A percentile compares a stretch with the other conserved stretches of the same genome.
These are phyloP conservation scores for Drosophila mimetica DNA, from an alignment of 2,888 invertebrate genomes.

Conservation along the genomic window DNA sequence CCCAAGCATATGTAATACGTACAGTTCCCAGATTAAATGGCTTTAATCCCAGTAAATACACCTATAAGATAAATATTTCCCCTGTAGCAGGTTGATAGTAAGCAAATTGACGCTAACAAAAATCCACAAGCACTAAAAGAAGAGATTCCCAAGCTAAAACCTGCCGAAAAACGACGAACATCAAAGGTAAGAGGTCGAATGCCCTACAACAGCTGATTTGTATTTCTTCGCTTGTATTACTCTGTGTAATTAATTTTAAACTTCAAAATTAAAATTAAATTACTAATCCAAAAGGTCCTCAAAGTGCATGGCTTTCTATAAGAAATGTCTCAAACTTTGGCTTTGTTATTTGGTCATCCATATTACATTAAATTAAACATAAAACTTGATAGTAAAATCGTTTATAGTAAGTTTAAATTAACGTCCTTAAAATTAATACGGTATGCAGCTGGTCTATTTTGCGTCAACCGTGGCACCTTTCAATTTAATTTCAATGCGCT, in stretches of 20 bases:
- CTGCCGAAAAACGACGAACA: constrained; percentile 83
- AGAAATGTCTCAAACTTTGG: too few relatives aligned
- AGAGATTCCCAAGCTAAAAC: constrained; percentile 87
- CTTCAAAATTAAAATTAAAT: too few relatives aligned
- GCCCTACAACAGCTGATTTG: not conserved
- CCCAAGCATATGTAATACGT: not conserved
- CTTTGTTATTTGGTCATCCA: too few relatives aligned
- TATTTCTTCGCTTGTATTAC: not conserved
- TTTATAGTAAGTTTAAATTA: too few relatives aligned
- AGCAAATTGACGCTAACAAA: constrained; percentile 81
- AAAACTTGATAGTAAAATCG: too few relatives aligned
- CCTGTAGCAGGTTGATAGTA: constrained; percentile 69
- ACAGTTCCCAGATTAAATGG: not conserved
- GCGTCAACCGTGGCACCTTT: too few relatives aligned
- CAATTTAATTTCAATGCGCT: too few relatives aligned
- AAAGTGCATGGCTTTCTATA: too few relatives aligned
- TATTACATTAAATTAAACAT: too few relatives aligned
- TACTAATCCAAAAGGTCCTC: too few relatives aligned
- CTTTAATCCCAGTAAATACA: constrained; percentile 1
- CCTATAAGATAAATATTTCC: constrained; percentile 34
- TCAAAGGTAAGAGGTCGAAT: constrained; percentile 79
- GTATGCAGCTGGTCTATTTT: too few relatives aligned
- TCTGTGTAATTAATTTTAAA: not conserved
- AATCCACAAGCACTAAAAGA: constrained; percentile 86
- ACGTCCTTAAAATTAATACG: too few relatives aligned